Evolutionary conservation across 2,113 vertebrate genomes (phyloP).

Genomic region (Laticauda laticaudata): DNA sequence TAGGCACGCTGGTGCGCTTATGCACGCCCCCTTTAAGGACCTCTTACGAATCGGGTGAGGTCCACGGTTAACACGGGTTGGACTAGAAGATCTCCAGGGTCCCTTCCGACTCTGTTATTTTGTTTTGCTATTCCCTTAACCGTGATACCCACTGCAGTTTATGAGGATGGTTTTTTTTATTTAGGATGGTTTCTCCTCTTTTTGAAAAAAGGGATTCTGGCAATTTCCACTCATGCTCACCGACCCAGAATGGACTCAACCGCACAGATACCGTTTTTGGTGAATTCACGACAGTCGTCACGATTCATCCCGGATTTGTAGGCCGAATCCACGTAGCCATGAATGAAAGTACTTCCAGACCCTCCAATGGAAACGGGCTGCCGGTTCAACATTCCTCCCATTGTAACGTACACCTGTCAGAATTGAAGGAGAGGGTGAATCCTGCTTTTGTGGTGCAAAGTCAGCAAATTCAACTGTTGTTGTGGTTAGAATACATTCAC

Average conservation of each 20-base stretch:
- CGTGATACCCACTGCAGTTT: neutral
- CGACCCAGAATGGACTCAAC: neutral
- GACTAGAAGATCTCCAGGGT: no score
- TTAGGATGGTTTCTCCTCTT: rapidly evolving
- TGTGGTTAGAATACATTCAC: neutral
- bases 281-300: constrained; percentile 77
- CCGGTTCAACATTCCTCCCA: constrained; percentile 76
- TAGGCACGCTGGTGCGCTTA: no score
- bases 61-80: no score
- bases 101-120: no score
- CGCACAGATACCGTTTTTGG: constrained; percentile 71
- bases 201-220: neutral
- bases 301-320: constrained; percentile 75
- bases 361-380: constrained; percentile 83
- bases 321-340: constrained; percentile 83
- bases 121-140: neutral
- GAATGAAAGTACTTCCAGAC: constrained; percentile 82
- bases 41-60: no score
- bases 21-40: no score
- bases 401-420: constrained; percentile 79
- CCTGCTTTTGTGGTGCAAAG: neutral
- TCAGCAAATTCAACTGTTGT: no score
- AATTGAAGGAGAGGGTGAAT: neutral
- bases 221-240: neutral
- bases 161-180: no score